Base-by-base conservation (phyloP, 2,113 vertebrate genomes). In the Perccottus glenii region DNA sequence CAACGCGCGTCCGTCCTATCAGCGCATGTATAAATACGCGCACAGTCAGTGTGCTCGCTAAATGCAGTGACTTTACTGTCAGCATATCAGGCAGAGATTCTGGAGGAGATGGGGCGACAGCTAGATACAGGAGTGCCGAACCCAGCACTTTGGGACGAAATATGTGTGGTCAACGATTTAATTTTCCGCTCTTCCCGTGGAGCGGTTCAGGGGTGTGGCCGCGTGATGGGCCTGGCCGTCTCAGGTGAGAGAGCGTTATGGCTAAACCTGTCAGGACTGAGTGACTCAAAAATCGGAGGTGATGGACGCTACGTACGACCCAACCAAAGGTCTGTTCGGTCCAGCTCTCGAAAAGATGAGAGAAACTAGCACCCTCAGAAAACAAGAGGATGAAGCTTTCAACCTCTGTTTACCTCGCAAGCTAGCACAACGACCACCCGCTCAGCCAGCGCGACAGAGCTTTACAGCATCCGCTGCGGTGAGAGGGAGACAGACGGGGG, bases 371-470 rank as follows among this genome's bases (percentile, higher is more conserved):
- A 61, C 19, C 16, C 16, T 33, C 11, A 11, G 44, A 11, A 61
- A 61, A 9, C 40, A 46, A 14, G 44, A 61, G 19, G 43, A n/a
- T 32, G 58, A 45, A 32, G 58, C 43, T 1, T 61, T 61, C 19
- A 11, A 61, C 19, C 19, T 35, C 6, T 46, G 44, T 11, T 11
- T 46, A n/a, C 44, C 27, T 4, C 43, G 2, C 44, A 12, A 11
- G 19, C 44, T 6, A 11, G 44, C 11, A 11, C 44, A 15, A 60
- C 19, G 5, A 16, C 40, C 40, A 14, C 16, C 57, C 16, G 9
- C 15, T 27, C 10, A 32, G 15, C 4, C 14, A 27, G 43, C 10
- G 1, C 58, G 27, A 38, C 40, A 45, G 58, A 9, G 19, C 19
- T 27, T 27, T 3, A 27, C 19, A 11, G 40, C 15, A 32, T 7